Conservation (phyloP, 2,113 vertebrate genomes). For the Clupea harengus region DNA sequence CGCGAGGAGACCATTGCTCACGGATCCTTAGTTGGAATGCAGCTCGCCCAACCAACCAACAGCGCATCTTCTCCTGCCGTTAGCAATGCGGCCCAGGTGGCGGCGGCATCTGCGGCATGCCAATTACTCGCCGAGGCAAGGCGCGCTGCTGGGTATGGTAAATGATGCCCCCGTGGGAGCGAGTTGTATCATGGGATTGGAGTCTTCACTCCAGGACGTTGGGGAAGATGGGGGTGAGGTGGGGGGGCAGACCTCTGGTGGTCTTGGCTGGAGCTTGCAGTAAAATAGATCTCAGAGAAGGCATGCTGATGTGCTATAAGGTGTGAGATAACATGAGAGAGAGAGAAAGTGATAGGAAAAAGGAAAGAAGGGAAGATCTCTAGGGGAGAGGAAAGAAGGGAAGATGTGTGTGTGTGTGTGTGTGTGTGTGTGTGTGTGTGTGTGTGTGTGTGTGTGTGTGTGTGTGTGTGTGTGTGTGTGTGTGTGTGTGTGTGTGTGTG, state of each 20-base stretch:
- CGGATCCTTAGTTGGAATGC: neutral
- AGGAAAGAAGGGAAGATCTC: neutral
- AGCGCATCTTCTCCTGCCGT: neutral
- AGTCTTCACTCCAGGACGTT: neutral
- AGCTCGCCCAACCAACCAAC: neutral
- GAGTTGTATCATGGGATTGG: neutral
- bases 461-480: neutral
- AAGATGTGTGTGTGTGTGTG: neutral
- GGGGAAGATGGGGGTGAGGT: neutral
- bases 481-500: neutral
- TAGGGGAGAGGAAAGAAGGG: neutral
- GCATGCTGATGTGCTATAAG: neutral
- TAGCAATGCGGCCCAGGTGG: neutral
- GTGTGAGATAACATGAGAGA: neutral
- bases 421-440: neutral
- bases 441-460: neutral
- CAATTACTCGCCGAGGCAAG: neutral
- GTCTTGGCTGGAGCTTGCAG: neutral
- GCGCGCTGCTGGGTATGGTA: neutral
- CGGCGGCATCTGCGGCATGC: neutral
- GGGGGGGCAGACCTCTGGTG: neutral
- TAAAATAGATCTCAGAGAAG: neutral
- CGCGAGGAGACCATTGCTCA: neutral
- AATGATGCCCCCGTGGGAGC: slow-evolving; percentile 2
- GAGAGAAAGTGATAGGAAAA: neutral